A percentile compares a stretch with the other conserved stretches of the same genome.
Conservation (phyloP, 1,140 invertebrate species). For the Drosophila pectinifera region DNA sequence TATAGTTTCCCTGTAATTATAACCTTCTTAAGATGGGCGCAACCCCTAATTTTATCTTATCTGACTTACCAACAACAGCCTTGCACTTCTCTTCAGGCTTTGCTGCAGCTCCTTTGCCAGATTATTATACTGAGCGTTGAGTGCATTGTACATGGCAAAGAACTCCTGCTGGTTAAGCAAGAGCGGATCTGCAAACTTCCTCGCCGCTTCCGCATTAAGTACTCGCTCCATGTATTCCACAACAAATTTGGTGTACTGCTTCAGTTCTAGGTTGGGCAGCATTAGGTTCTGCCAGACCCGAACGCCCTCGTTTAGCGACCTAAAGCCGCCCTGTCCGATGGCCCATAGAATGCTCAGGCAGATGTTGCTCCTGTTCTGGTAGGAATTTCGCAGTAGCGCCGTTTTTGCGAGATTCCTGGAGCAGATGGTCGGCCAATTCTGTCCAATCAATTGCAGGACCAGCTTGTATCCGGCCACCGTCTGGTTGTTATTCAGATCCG, state of each 20-base stretch:
- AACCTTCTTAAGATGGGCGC: background rate
- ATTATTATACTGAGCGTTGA: constrained; percentile 66
- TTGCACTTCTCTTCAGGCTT: constrained; percentile 85
- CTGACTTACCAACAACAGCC: constrained; percentile 60
- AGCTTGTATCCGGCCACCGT: constrained; percentile 89
- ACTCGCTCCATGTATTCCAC: constrained; percentile 89
- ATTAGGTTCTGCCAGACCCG: constrained; percentile 93
- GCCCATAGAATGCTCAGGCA: constrained; percentile 92
- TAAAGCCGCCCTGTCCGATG: constrained; percentile 90
- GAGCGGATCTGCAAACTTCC: constrained; percentile 31
- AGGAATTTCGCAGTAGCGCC: constrained; percentile 89
- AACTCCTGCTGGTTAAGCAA: constrained; percentile 81
- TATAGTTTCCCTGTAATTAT: constrained; percentile 61
- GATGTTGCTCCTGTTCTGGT: constrained; percentile 91
- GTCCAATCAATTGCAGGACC: constrained; percentile 89
- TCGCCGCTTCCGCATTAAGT: constrained; percentile 77
- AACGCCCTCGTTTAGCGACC: constrained; percentile 89
- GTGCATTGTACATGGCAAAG: constrained; percentile 85
- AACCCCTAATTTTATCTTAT: background rate
- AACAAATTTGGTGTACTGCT: constrained; percentile 90
- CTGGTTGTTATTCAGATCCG: constrained; percentile 73
- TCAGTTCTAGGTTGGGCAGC: constrained; percentile 90
- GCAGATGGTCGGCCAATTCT: constrained; percentile 88
- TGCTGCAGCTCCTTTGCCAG: constrained; percentile 81
- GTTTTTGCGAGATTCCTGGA: constrained; percentile 88